These are phyloP conservation scores for Rhagophthalmus giganteus DNA, from an alignment of 2,888 invertebrate genomes.

Conservation along the genomic window DNA sequence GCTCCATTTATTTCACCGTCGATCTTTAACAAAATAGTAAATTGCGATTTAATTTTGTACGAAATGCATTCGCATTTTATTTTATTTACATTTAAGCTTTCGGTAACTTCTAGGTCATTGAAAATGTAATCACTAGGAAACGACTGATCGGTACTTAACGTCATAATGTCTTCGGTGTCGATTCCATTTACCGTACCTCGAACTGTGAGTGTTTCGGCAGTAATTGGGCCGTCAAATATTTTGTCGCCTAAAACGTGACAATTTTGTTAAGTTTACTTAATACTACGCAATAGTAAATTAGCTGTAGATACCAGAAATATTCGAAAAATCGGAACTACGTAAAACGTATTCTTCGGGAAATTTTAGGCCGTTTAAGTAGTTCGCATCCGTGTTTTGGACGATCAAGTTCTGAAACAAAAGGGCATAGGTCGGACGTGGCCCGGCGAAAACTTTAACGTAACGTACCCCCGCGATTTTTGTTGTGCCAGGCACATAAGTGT, in stretches of 20 bases:
- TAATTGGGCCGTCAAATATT: conserved; percentile 53
- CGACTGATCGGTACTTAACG: conserved; percentile 54
- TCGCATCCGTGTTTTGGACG: conserved; percentile 46
- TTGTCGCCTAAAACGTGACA: conserved; percentile 54
- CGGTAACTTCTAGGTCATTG: conserved; percentile 57
- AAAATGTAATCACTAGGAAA: conserved; percentile 58
- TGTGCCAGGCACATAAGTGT: conserved; percentile 49
- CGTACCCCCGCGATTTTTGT: conserved; percentile 58
- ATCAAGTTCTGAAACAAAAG: conserved; percentile 49
- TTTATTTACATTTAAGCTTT: conserved; percentile 55
- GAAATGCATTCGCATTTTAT: too few species aligned
- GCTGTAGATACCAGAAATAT: conserved; percentile 56
- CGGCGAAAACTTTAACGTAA: too few species aligned
- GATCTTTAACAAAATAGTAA: conserved; percentile 57
- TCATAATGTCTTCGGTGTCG: conserved; percentile 56
- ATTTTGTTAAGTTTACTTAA: too few species aligned
- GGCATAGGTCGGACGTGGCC: too few species aligned
- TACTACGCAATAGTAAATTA: too few species aligned
- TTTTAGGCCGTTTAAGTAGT: conserved; percentile 55
- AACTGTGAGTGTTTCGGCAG: conserved; percentile 49
- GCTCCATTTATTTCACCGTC: conserved; percentile 57
- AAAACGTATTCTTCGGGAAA: conserved; percentile 61
- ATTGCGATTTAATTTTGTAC: too few species aligned
- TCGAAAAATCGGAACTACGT: conserved; percentile 45
- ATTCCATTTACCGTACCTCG: conserved; percentile 56